Conservation (phyloP, 2,113 vertebrate genomes). For the Peromyscus leucopus region DNA sequence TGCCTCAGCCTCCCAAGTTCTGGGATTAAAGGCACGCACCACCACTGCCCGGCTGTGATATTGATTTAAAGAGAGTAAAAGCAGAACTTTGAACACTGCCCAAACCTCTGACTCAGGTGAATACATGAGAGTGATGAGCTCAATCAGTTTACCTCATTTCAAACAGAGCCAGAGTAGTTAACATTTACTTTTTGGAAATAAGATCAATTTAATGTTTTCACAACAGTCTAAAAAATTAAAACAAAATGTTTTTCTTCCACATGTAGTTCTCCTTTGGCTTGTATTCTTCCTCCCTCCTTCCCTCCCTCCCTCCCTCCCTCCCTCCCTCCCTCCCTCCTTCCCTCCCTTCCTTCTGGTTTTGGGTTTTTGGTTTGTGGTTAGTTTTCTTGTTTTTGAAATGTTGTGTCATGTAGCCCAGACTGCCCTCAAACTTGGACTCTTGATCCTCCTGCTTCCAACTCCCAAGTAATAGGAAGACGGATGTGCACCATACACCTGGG, state of each 20-base stretch:
- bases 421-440: background rate
- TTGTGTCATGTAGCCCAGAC: background rate
- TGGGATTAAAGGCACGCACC: too few species aligned
- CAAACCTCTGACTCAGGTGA: background rate
- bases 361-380: background rate
- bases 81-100: background rate
- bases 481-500: background rate
- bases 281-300: background rate
- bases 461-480: too few species aligned
- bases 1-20: too few species aligned
- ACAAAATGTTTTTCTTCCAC: background rate
- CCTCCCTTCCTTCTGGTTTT: background rate
- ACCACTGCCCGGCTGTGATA: too few species aligned
- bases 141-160: background rate
- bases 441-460: background rate
- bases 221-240: background rate
- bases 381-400: background rate
- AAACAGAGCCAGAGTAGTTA: background rate
- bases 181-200: background rate
- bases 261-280: background rate
- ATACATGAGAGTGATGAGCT: fast-evolving
- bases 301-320: background rate
- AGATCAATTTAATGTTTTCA: background rate
- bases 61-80: background rate
- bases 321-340: too few species aligned